Conservation (phyloP, 2,888 invertebrate species). For the Ochlodes sylvanus region DNA sequence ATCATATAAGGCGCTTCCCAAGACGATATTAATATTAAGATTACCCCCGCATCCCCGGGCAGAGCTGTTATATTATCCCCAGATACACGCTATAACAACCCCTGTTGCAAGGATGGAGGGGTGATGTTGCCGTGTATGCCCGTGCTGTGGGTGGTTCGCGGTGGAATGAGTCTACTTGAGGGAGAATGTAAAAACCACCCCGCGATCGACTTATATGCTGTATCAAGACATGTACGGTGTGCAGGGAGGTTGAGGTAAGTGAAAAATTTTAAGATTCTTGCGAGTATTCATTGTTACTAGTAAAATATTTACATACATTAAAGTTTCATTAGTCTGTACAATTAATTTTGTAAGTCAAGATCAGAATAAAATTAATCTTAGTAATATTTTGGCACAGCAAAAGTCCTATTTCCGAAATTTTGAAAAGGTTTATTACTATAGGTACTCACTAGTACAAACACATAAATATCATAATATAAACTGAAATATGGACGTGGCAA, state of each 20-base stretch:
- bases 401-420: too few relatives aligned
- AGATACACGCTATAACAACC: slow-evolving; percentile 37
- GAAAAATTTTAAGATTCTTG: slow-evolving; percentile 13
- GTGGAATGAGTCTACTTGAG: slow-evolving; percentile 73
- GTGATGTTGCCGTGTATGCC: slow-evolving; percentile 41
- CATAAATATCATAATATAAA: too few relatives aligned
- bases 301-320: not conserved
- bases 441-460: too few relatives aligned
- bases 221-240: slow-evolving; percentile 73
- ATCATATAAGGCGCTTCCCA: slow-evolving; percentile 74
- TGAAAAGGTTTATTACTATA: too few relatives aligned
- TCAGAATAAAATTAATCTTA: too few relatives aligned
- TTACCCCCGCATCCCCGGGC: slow-evolving; percentile 58
- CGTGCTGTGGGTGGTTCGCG: slow-evolving; percentile 48
- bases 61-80: slow-evolving; percentile 46
- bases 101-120: slow-evolving; percentile 41
- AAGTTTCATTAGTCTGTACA: not conserved
- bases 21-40: slow-evolving; percentile 82
- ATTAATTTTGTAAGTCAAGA: too few relatives aligned
- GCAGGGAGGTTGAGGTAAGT: slow-evolving; percentile 39
- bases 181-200: slow-evolving; percentile 84
- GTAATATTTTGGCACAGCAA: too few relatives aligned
- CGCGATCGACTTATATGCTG: slow-evolving; percentile 84
- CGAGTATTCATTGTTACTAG: not conserved
- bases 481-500: too few relatives aligned